Percentiles rank a stretch among this genome's conserved stretches.
These are phyloP conservation scores for Ara ararauna DNA, from an alignment of 2,797 vertebrate genomes.

Conservation along the genomic window DNA sequence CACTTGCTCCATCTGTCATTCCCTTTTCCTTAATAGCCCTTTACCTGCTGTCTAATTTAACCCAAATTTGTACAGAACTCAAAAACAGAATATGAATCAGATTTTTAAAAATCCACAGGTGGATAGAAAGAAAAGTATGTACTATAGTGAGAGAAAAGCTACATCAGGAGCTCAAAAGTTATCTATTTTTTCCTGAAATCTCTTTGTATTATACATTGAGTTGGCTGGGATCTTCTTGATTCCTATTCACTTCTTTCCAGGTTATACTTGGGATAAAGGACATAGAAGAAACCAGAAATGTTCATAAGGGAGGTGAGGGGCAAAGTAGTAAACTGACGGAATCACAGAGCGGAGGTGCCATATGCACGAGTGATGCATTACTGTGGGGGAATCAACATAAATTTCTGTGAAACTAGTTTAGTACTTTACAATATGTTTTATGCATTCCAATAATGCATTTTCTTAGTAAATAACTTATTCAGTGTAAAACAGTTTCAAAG, in stretches of 20 bases:
- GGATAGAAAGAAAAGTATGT: neutral
- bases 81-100: neutral
- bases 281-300: neutral
- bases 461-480: neutral
- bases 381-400: neutral
- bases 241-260: neutral
- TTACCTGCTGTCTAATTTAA: neutral
- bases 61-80: neutral
- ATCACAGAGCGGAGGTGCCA: neutral
- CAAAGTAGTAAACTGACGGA: neutral
- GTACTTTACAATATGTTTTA: neutral
- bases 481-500: neutral
- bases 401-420: neutral
- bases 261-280: neutral
- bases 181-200: neutral
- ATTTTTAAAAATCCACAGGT: neutral
- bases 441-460: neutral
- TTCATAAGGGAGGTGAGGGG: fast-evolving
- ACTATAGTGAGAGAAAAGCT: neutral
- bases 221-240: neutral
- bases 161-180: neutral
- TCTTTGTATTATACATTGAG: neutral
- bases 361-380: neutral
- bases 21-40: neutral
- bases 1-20: neutral